phyloP scores from a whole-genome alignment of 2,113 vertebrate species.

The Thamnaconus septentrionalis region DNA sequence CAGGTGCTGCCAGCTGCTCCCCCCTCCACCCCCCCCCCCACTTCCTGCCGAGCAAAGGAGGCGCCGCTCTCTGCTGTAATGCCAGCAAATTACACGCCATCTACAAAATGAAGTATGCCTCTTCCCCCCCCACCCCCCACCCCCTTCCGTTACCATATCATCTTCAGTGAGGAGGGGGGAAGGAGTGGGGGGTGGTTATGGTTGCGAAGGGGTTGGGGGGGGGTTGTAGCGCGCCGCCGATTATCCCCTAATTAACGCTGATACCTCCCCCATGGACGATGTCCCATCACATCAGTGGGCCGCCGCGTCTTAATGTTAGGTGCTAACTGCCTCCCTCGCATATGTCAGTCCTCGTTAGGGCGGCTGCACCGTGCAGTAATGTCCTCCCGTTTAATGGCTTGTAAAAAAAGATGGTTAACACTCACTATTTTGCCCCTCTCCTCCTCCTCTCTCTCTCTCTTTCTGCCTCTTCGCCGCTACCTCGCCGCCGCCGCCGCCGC shows the following conservation, averaged over 20 bases:
- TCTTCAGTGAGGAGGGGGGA: constrained; percentile 61
- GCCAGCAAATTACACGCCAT: constrained; percentile 53
- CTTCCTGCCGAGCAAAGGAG: constrained; percentile 30
- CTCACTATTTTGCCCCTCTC: constrained; percentile 85
- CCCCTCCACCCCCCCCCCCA: constrained; percentile 28
- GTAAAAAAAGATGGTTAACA: constrained; percentile 97
- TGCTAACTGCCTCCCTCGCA: constrained; percentile 94
- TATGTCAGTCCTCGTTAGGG: constrained; percentile 99
- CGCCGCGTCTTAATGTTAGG: constrained; percentile 85
- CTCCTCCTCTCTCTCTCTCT: constrained; percentile 22
- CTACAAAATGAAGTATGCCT: constrained; percentile 64
- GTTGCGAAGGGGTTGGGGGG: constrained; percentile 44
- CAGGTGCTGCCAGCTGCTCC: constrained; percentile 40
- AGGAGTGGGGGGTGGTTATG: constrained; percentile 38
- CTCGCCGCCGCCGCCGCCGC: too few relatives aligned
- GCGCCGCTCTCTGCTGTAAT: constrained; percentile 44
- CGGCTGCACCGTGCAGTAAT: constrained; percentile 84
- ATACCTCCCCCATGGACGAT: constrained; percentile 91
- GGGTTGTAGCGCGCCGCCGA: constrained; percentile 82
- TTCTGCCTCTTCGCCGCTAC: too few relatives aligned
- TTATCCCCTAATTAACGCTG: constrained; percentile 95
- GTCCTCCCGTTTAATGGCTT: constrained; percentile 93
- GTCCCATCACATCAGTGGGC: constrained; percentile 85
- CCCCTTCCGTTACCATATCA: constrained; percentile 71
- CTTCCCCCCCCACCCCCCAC: neutral